Base-by-base conservation (phyloP, 2,797 vertebrate genomes). In the Sitta carolinensis region DNA sequence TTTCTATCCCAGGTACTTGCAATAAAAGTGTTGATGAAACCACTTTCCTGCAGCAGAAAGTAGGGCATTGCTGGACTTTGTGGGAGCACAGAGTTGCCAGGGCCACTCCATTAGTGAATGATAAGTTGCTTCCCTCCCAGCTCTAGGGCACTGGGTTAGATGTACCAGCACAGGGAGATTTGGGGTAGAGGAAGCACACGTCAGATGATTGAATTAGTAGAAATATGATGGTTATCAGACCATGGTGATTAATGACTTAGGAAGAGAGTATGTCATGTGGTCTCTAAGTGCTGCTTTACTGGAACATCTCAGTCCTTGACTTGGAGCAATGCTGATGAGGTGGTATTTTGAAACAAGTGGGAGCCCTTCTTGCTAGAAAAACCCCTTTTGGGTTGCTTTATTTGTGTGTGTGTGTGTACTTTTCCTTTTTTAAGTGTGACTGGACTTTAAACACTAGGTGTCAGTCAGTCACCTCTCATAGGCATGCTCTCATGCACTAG, bases 381-480 rank as follows among this genome's bases (percentile, higher is more conserved):
- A 74, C 22, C 0, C 3, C 0, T 21, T 58, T 51, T 29, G 3
- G 0, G 0, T 30, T 66, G 17, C 6, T 30, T 73, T 78, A 48
- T 29, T 14, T 47, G 19, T 2, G 9, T 32, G 21, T 20, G 17
- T 22, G 36, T 34, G 17, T 32, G 8, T 20, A n/a, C 5, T 5
- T 72, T 27, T 50, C 15, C 5, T 67, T 20, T 59, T 63, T 47
- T 32, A 21, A 22, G 23, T 10, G 9, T 77, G 61, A 69, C 10
- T 57, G 38, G 32, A 69, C 81, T 95, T 94, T 92, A 91, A 91
- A 96, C 96, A 92, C 95, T 97, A 97, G 96, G 50, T 97, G 95
- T 96, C 96, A 97, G 96, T 90, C 95, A 94, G 30, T 54, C 87
- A 92, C 95, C 58, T 96, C 73, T 83, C 72, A 95, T 88, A 84